Evolutionary conservation across 1,140 invertebrate species (phyloP).

Genomic region (Drosophila sproati): DNA sequence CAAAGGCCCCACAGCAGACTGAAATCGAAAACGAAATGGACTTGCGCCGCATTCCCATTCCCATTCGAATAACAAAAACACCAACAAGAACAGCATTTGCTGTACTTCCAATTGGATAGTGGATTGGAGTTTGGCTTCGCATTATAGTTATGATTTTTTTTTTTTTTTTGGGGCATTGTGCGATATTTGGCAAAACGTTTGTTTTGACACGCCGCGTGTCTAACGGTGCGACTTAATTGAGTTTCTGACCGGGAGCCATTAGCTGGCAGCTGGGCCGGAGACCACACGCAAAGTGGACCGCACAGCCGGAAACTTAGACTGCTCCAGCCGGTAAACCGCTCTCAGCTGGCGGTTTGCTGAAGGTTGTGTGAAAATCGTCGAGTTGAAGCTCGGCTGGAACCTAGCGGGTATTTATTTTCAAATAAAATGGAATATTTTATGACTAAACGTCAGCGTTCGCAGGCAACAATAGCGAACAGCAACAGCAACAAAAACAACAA

Average conservation of each 20-base stretch:
- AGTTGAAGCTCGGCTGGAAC: constrained; percentile 16
- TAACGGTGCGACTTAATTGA: constrained; percentile 79
- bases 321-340: constrained; percentile 8
- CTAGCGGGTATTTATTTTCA: constrained; percentile 55
- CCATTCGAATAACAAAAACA: background rate
- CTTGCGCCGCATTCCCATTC: constrained; percentile 48
- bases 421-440: constrained; percentile 82
- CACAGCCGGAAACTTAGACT: constrained; percentile 62
- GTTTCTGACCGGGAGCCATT: constrained; percentile 57
- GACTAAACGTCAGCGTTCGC: constrained; percentile 69
- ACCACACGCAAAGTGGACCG: constrained; percentile 66
- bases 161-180: constrained; percentile 10
- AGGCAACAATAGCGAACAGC: constrained; percentile 57
- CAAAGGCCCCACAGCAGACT: constrained; percentile 77
- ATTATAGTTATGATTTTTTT: constrained; percentile 4
- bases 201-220: constrained; percentile 79
- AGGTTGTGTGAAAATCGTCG: constrained; percentile 71
- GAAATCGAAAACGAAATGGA: constrained; percentile 76
- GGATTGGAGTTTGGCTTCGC: constrained; percentile 9
- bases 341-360: constrained; percentile 27
- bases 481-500: constrained; percentile 22
- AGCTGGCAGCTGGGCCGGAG: constrained; percentile 24
- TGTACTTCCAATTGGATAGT: constrained; percentile 20
- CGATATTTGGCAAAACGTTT: constrained; percentile 64
- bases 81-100: constrained; percentile 16